Evolutionary conservation across 2,797 vertebrate genomes (phyloP).

Genomic region (Acrossocheilus wenchowensis): DNA sequence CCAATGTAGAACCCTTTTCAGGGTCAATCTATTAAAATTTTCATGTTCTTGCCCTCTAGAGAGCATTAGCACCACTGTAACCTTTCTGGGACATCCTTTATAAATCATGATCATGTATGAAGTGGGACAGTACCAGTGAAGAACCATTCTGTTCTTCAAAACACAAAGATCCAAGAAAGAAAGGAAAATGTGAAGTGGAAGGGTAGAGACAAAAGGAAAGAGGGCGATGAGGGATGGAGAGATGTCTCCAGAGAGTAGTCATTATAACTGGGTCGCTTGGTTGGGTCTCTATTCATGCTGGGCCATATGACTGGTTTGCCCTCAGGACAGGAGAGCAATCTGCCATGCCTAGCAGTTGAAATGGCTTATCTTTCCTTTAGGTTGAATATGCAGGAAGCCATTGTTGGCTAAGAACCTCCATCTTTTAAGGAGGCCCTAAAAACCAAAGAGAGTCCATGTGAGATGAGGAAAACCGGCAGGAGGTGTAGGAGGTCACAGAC

Average conservation of each 20-base stretch:
- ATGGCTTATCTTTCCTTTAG: slow-evolving; percentile 10
- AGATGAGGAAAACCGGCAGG: not conserved
- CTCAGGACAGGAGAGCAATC: slow-evolving; percentile 29
- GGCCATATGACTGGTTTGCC: slow-evolving; percentile 46
- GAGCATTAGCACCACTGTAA: slow-evolving; percentile 3
- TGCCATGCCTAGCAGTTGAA: slow-evolving; percentile 9
- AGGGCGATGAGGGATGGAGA: slow-evolving; percentile 20
- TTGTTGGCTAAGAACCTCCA: not conserved
- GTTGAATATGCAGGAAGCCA: not conserved
- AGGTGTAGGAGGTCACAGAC: not conserved
- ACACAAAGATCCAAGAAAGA: not conserved
- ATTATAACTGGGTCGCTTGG: slow-evolving; percentile 54
- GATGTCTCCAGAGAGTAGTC: slow-evolving; percentile 31
- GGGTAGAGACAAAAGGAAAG: slow-evolving; percentile 9
- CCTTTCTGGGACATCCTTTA: slow-evolving; percentile 1
- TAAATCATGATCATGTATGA: not conserved
- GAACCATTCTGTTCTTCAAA: not conserved
- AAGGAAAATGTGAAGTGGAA: slow-evolving; percentile 11
- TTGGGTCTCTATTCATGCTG: slow-evolving; percentile 35
- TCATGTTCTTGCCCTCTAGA: slow-evolving; percentile 23
- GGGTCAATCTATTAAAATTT: not conserved
- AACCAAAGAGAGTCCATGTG: not conserved
- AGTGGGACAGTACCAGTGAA: not conserved
- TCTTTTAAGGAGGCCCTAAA: not conserved
- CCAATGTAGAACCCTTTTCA: not conserved